These are phyloP conservation scores for Cryptocheilus praepositus DNA, from an alignment of 2,888 invertebrate genomes.

Conservation along the genomic window DNA sequence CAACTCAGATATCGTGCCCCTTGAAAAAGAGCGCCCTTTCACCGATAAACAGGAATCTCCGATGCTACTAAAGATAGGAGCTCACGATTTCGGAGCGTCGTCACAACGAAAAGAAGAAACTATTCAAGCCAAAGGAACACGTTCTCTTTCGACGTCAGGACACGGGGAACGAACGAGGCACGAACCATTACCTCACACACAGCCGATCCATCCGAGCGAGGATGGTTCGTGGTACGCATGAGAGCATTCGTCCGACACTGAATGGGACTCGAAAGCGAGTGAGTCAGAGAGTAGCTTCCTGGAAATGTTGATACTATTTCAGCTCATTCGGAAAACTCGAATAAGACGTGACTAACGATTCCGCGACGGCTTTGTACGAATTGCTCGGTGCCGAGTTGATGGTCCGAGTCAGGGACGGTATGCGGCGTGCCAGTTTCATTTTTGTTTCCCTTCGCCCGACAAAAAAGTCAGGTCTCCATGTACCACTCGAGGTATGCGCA, in stretches of 20 bases:
- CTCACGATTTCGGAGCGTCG: neutral
- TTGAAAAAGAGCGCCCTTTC: too few relatives aligned
- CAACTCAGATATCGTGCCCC: too few relatives aligned
- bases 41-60: constrained; percentile 14
- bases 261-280: constrained; percentile 50
- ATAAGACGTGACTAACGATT: constrained; percentile 52
- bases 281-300: constrained; percentile 47
- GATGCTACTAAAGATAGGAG: constrained; percentile 21
- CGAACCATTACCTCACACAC: constrained; percentile 42
- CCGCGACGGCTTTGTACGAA: constrained; percentile 34
- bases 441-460: constrained; percentile 1
- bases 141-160: constrained; percentile 38
- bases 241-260: constrained; percentile 45
- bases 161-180: constrained; percentile 36
- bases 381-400: constrained; percentile 14
- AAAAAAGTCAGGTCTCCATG: constrained; percentile 12
- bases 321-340: constrained; percentile 43
- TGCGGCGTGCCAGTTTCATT: constrained; percentile 9
- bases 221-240: constrained; percentile 29
- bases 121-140: constrained; percentile 27
- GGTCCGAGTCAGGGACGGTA: too few relatives aligned
- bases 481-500: constrained; percentile 11
- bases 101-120: constrained; percentile 18
- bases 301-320: constrained; percentile 50
- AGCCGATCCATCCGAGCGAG: constrained; percentile 19